Base-by-base conservation (phyloP, 2,888 invertebrate species). In the Zygothrica quintamaculata region DNA sequence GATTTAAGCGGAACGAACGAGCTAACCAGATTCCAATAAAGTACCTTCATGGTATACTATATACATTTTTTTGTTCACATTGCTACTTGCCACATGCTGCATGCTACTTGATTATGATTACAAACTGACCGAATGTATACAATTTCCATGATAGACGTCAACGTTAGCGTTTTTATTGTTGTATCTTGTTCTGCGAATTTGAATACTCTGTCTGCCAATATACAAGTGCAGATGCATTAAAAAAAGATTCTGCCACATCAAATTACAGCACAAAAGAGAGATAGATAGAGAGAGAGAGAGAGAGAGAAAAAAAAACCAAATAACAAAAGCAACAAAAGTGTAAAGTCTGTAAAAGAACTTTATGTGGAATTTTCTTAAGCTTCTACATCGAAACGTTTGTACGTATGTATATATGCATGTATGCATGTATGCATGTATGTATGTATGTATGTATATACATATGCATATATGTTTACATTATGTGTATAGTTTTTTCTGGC, bases 171-270 rank as follows among this genome's bases (percentile, higher is more conserved):
- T 44, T 46, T 57, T 46, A 40, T 62, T 62, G 40, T 62, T 53
- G n/a, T n/a, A 59, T 36, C 65, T 50, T 22, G 43, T 50, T 66
- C 65, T 25, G 36, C 71, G 65, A 67, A 70, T 68, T 6, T 36
- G 18, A 22, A 22, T 22, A 36, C 29, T 57, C 31, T 46, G 53
- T 43, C 51, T 37, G 51, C 36, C 37, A 25, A 34, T 39, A 34
- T 39, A 11, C 26, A 16, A 60, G 50, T 33, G 65, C 40, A 57
- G 59, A 61, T 67, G 55, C 44, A n/a, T n/a, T n/a, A 70, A 18
- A 69, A 68, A 74, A 69, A 70, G 69, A 70, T 74, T 68, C 3
- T 70, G 55, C 34, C 69, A 68, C 69, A 70, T 70, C 69, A 68
- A 68, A 70, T 70, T 70, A 70, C 69, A 70, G 31, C 34, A 43